A percentile compares a stretch with the other conserved stretches of the same genome.
Conservation (phyloP, 64 coral and sea anemone species). For the Montipora efflorescens region DNA sequence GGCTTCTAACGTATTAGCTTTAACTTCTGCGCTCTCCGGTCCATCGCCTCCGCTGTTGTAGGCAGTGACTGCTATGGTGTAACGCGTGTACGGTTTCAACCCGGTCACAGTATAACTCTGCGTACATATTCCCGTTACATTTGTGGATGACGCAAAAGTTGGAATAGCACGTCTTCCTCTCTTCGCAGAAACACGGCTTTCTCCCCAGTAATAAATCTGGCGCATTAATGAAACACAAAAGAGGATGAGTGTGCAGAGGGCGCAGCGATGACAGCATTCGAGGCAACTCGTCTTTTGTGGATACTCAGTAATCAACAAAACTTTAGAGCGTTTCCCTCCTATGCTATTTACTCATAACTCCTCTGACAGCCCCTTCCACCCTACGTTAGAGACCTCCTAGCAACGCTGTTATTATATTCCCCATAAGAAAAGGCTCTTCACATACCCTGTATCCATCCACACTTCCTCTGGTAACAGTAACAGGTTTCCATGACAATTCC, state of each 20-base stretch:
- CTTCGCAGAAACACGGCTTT: background rate
- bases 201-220: conserved; percentile 67
- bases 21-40: conserved; percentile 58
- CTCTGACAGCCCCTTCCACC: too few species aligned
- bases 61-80: conserved; percentile 67
- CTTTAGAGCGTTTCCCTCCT: too few species aligned
- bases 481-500: conserved; percentile 69
- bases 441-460: conserved; percentile 91
- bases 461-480: conserved; percentile 60
- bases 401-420: too few species aligned
- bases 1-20: conserved; percentile 49
- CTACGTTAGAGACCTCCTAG: too few species aligned
- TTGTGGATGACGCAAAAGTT: conserved; percentile 15
- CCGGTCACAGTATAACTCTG: conserved; percentile 38
- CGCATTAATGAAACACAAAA: background rate
- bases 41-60: conserved; percentile 89
- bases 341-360: too few species aligned
- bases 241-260: too few species aligned
- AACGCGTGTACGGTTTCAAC: conserved; percentile 52
- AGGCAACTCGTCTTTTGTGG: too few species aligned
- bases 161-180: conserved; percentile 76
- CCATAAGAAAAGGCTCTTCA: background rate
- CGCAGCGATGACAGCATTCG: too few species aligned
- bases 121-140: background rate
- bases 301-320: too few species aligned